phyloP scores from a whole-genome alignment of 2,797 vertebrate genomes.

The Ctenopoma multispine region DNA sequence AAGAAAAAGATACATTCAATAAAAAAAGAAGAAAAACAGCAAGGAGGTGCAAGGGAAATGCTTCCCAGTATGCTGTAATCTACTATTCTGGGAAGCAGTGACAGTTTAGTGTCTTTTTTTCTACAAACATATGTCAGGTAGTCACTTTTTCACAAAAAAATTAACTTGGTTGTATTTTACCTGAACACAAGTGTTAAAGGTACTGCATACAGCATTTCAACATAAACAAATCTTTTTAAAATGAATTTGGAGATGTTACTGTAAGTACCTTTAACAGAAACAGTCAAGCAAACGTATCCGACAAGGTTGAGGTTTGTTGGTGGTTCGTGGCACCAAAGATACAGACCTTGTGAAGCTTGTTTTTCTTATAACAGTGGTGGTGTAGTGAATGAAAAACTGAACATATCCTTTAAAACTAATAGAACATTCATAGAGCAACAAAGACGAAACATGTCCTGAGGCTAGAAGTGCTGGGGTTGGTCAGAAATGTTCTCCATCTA shows the following conservation, averaged over 20 bases:
- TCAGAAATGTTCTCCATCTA: background rate
- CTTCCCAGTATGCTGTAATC: slow-evolving; percentile 31
- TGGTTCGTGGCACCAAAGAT: background rate
- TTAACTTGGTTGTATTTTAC: slow-evolving; percentile 50
- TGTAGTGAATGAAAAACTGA: background rate
- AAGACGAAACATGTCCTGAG: background rate
- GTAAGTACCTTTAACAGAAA: slow-evolving; percentile 23
- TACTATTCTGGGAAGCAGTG: slow-evolving; percentile 64
- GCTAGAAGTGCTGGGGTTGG: background rate
- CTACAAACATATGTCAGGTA: slow-evolving; percentile 40
- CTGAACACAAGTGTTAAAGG: slow-evolving; percentile 47
- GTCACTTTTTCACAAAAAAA: slow-evolving; percentile 8
- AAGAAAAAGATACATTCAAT: slow-evolving; percentile 52
- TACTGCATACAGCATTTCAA: slow-evolving; percentile 55
- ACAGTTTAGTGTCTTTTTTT: slow-evolving; percentile 47
- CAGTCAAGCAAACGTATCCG: background rate
- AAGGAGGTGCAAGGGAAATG: slow-evolving; percentile 53
- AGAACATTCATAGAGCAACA: background rate
- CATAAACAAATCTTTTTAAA: slow-evolving; percentile 31
- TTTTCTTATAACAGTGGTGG: slow-evolving; percentile 14
- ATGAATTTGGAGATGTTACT: slow-evolving; percentile 10
- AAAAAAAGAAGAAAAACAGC: slow-evolving; percentile 56
- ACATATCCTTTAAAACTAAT: background rate
- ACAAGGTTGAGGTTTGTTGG: background rate
- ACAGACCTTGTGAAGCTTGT: background rate